Conservation (phyloP, 1,140 invertebrate genomes). For the Drosophila tropicalis region DNA sequence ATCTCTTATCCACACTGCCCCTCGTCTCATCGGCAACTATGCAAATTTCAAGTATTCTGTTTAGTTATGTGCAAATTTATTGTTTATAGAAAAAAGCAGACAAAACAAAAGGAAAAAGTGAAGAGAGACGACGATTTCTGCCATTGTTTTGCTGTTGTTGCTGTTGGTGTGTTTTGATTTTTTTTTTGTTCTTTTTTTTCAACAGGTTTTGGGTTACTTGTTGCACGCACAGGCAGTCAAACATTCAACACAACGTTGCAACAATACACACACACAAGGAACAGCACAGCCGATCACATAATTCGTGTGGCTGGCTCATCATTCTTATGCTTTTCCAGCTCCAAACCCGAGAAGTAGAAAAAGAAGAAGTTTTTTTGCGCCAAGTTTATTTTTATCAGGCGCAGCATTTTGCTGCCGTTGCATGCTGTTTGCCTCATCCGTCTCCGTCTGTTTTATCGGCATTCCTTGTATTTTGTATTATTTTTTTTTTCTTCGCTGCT, state of each 20-base stretch:
- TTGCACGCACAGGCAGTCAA: slow-evolving; percentile 58
- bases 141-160: slow-evolving; percentile 55
- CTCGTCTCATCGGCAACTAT: slow-evolving; percentile 29
- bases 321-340: slow-evolving; percentile 75
- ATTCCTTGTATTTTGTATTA: slow-evolving; percentile 38
- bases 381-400: slow-evolving; percentile 78
- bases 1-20: slow-evolving; percentile 3
- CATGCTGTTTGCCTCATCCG: slow-evolving; percentile 48
- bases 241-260: slow-evolving; percentile 26
- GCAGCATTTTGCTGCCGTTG: slow-evolving; percentile 72
- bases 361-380: slow-evolving; percentile 42
- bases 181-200: slow-evolving; percentile 42
- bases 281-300: slow-evolving; percentile 60
- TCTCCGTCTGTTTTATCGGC: slow-evolving; percentile 39
- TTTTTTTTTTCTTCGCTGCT: slow-evolving; percentile 8
- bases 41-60: slow-evolving; percentile 65
- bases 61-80: slow-evolving; percentile 76
- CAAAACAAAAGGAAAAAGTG: slow-evolving; percentile 15
- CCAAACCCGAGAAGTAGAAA: slow-evolving; percentile 36
- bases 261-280: slow-evolving; percentile 22
- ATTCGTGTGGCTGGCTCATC: slow-evolving; percentile 79
- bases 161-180: not conserved
- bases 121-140: slow-evolving; percentile 35
- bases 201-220: slow-evolving; percentile 77
- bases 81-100: slow-evolving; percentile 50